Evolutionary conservation across 1,140 invertebrate species (phyloP).

Genomic region (Holotrichia oblita): DNA sequence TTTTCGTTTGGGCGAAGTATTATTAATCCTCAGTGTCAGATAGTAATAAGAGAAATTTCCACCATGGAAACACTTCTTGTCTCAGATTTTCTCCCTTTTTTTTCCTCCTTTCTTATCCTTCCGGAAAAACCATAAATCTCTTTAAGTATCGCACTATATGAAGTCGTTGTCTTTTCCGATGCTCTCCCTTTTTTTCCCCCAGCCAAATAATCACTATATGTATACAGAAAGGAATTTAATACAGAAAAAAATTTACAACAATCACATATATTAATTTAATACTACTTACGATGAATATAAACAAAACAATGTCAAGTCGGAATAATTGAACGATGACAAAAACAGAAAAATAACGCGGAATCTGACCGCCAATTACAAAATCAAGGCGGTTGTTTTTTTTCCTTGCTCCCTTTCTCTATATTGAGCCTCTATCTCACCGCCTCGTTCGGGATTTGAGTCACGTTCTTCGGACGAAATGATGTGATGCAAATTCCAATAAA

Average conservation of each 20-base stretch:
- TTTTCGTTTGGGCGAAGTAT: slow-evolving; percentile 16
- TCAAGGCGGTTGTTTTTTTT: slow-evolving; percentile 14
- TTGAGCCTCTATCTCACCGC: neutral
- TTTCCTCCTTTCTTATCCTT: neutral
- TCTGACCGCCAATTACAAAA: slow-evolving; percentile 11
- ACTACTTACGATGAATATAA: no score
- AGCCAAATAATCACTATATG: neutral
- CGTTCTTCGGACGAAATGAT: slow-evolving; percentile 27
- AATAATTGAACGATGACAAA: slow-evolving; percentile 6
- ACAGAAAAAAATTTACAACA: neutral
- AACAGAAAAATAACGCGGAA: slow-evolving; percentile 10
- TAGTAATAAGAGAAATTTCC: slow-evolving; percentile 32
- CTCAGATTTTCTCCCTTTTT: slow-evolving; percentile 29
- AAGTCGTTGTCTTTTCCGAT: slow-evolving; percentile 8
- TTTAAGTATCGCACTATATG: slow-evolving; percentile 29
- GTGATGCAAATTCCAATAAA: slow-evolving; percentile 36
- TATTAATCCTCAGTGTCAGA: slow-evolving; percentile 34
- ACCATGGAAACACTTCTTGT: slow-evolving; percentile 30
- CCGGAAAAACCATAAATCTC: slow-evolving; percentile 29
- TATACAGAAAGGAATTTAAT: neutral
- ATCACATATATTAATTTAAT: slow-evolving; percentile 3
- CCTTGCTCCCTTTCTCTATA: slow-evolving; percentile 29
- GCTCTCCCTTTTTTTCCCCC: neutral
- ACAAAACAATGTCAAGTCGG: neutral
- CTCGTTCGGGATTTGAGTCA: slow-evolving; percentile 18